Conservation (phyloP, 2,797 vertebrate species). For the Trachurus trachurus region DNA sequence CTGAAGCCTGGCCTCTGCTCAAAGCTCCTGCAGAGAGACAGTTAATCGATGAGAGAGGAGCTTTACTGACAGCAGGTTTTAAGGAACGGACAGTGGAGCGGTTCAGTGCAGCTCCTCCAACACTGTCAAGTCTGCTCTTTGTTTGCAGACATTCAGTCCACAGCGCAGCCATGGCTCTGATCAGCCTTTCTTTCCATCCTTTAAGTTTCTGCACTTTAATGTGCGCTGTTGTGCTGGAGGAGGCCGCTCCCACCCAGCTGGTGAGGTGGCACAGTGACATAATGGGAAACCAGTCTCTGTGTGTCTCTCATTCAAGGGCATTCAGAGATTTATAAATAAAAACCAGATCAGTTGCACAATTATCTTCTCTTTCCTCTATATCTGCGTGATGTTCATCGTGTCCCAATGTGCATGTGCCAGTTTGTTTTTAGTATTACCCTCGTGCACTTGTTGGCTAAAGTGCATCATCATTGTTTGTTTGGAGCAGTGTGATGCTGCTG, state of each 20-base stretch:
- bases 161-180: constrained; percentile 6
- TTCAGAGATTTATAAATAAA: background rate
- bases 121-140: constrained; percentile 38
- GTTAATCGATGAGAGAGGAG: constrained; percentile 78
- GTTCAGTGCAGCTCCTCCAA: constrained; percentile 27
- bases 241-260: constrained; percentile 66
- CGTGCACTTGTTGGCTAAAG: constrained; percentile 21
- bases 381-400: background rate
- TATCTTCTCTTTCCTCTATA: background rate
- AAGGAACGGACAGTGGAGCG: constrained; percentile 31
- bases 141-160: constrained; percentile 10
- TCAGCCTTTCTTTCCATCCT: background rate
- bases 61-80: constrained; percentile 61
- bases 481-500: background rate
- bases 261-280: constrained; percentile 60
- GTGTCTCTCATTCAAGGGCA: background rate
- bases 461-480: constrained; percentile 44
- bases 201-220: background rate
- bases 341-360: background rate
- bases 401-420: background rate
- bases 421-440: background rate
- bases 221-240: constrained; percentile 42
- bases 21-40: constrained; percentile 66
- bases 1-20: constrained; percentile 37
- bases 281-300: constrained; percentile 14